A percentile compares a stretch with the other conserved stretches of the same genome.
phyloP scores from a whole-genome alignment of 2,113 vertebrate genomes.

The Fulica atra region DNA sequence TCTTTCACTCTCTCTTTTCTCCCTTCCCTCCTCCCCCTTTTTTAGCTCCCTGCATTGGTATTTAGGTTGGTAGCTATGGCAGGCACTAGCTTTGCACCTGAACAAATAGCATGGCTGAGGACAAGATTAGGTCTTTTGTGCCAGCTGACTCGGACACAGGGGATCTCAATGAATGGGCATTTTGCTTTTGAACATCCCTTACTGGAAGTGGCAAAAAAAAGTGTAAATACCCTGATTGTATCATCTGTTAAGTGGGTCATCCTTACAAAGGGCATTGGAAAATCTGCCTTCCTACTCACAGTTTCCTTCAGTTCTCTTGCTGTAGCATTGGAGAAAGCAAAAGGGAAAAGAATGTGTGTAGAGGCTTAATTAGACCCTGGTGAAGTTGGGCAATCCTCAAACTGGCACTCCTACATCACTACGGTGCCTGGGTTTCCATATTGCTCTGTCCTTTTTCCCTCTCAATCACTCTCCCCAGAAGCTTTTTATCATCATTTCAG shows the following conservation, averaged over 20 bases:
- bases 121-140: constrained; percentile 36
- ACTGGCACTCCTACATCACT: not conserved
- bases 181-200: constrained; percentile 42
- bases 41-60: not conserved
- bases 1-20: too few species aligned
- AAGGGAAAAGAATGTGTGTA: not conserved
- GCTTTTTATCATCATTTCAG: not conserved
- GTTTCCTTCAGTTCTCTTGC: constrained; percentile 8
- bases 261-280: constrained; percentile 48
- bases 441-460: not conserved
- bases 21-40: not conserved
- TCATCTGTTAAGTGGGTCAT: constrained; percentile 57
- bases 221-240: constrained; percentile 46
- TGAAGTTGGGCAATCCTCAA: not conserved
- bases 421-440: not conserved
- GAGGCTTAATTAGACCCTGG: not conserved
- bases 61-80: not conserved
- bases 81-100: constrained; percentile 44
- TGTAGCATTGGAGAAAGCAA: not conserved
- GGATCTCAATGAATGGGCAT: constrained; percentile 1
- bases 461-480: not conserved
- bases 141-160: not conserved
- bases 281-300: constrained; percentile 21
- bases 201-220: constrained; percentile 19
- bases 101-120: constrained; percentile 36